Percentiles rank a stretch among this genome's conserved stretches.
These are phyloP conservation scores for Tetrapedia diversipes DNA, from an alignment of 2,888 invertebrate species.

Conservation along the genomic window DNA sequence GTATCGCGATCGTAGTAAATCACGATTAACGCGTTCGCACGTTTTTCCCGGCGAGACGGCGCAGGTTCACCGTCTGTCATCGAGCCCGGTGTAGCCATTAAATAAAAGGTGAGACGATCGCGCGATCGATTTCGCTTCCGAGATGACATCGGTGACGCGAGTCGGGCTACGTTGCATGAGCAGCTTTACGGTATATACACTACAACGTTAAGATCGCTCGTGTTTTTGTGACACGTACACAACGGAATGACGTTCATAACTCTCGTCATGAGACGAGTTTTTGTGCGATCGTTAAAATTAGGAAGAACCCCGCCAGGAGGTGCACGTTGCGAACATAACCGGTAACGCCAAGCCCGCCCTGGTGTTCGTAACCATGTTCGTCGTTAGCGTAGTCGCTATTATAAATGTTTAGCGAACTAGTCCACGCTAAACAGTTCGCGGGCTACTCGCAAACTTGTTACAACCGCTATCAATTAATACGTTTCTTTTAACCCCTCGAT, in stretches of 20 bases:
- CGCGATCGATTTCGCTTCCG: constrained; percentile 39
- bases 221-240: too few relatives aligned
- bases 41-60: constrained; percentile 29
- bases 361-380: too few relatives aligned
- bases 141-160: constrained; percentile 44
- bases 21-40: constrained; percentile 43
- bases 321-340: neutral
- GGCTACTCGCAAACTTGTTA: too few relatives aligned
- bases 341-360: too few relatives aligned
- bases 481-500: too few relatives aligned
- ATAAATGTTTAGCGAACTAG: too few relatives aligned
- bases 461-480: too few relatives aligned
- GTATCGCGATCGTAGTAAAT: constrained; percentile 37
- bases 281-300: constrained; percentile 22
- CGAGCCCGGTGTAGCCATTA: constrained; percentile 51
- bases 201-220: too few relatives aligned
- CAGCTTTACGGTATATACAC: too few relatives aligned
- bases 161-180: neutral
- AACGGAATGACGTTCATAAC: constrained; percentile 1
- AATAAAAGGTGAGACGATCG: constrained; percentile 61
- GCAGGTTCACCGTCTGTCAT: constrained; percentile 54
- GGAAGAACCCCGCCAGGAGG: neutral
- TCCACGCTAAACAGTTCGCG: too few relatives aligned
- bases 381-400: too few relatives aligned
- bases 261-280: neutral